These are phyloP conservation scores for Chelonoidis abingdonii DNA, from an alignment of 2,113 vertebrate genomes.

Conservation along the genomic window DNA sequence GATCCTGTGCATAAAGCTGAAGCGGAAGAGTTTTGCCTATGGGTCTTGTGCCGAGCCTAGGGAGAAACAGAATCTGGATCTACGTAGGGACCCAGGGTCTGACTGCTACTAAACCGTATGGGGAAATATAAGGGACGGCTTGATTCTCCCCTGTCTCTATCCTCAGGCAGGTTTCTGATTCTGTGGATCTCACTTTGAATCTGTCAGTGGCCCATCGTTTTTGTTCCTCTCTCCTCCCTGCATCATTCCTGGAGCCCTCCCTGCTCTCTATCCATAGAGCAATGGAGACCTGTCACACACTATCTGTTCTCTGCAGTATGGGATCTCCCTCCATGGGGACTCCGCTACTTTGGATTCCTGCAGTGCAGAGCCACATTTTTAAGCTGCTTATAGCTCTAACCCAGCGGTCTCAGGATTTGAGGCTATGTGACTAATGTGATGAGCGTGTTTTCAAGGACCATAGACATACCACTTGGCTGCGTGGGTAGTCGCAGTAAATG, in stretches of 20 bases:
- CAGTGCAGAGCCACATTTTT: not conserved
- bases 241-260: not conserved
- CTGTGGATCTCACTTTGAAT: slow-evolving; percentile 12
- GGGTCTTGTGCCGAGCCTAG: slow-evolving; percentile 18
- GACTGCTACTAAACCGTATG: slow-evolving; percentile 41
- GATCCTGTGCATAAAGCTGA: not conserved
- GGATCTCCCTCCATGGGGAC: not conserved
- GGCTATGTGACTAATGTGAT: not conserved
- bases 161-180: slow-evolving; percentile 34
- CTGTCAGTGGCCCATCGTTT: not conserved
- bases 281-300: not conserved
- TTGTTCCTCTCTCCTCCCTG: accelerated
- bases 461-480: not conserved
- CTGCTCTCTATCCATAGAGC: not conserved
- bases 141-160: not conserved
- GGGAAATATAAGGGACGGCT: not conserved
- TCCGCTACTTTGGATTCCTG: accelerated
- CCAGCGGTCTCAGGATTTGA: not conserved
- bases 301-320: not conserved
- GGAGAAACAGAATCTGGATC: slow-evolving; percentile 55
- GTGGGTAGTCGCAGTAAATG: not conserved
- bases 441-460: not conserved
- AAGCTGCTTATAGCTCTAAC: not conserved
- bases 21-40: slow-evolving; percentile 12
- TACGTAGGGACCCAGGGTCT: not conserved